Evolutionary conservation across 2,888 invertebrate species (phyloP).

Genomic region (Acrobasis suavella): DNA sequence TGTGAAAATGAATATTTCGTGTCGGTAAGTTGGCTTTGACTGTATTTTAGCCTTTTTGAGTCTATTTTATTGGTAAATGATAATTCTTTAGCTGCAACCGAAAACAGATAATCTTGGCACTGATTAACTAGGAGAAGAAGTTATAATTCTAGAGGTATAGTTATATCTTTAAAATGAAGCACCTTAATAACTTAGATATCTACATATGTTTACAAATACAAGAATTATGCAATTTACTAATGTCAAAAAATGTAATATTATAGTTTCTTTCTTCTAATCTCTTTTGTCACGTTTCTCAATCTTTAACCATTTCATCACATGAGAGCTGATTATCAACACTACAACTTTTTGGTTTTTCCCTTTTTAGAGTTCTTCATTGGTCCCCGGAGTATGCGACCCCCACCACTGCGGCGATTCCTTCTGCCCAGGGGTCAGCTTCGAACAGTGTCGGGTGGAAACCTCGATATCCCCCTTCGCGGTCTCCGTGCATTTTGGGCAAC

Average conservation of each 20-base stretch:
- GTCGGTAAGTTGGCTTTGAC: slow-evolving; percentile 75
- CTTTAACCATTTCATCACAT: too few relatives aligned
- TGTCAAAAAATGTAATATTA: too few relatives aligned
- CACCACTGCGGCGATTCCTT: slow-evolving; percentile 90
- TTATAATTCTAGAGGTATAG: too few relatives aligned
- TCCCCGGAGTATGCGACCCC: slow-evolving; percentile 87
- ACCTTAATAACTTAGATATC: too few relatives aligned
- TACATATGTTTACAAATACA: too few relatives aligned
- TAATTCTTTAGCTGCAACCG: too few relatives aligned
- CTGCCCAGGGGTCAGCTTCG: slow-evolving; percentile 77
- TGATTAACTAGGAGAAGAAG: too few relatives aligned
- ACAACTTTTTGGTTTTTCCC: not conserved
- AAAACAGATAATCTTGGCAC: not conserved
- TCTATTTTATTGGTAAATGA: not conserved
- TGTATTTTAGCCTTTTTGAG: not conserved
- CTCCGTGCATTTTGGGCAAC: slow-evolving; percentile 89
- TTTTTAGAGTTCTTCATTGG: slow-evolving; percentile 80
- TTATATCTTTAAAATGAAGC: too few relatives aligned
- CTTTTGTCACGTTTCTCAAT: too few relatives aligned
- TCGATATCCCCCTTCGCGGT: slow-evolving; percentile 90
- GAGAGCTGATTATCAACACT: not conserved
- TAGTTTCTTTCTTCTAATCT: too few relatives aligned
- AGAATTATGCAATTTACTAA: too few relatives aligned
- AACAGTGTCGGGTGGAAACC: slow-evolving; percentile 87
- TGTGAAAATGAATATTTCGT: slow-evolving; percentile 93